phyloP scores from a whole-genome alignment of 2,888 invertebrate genomes.

The Allacma fusca region DNA sequence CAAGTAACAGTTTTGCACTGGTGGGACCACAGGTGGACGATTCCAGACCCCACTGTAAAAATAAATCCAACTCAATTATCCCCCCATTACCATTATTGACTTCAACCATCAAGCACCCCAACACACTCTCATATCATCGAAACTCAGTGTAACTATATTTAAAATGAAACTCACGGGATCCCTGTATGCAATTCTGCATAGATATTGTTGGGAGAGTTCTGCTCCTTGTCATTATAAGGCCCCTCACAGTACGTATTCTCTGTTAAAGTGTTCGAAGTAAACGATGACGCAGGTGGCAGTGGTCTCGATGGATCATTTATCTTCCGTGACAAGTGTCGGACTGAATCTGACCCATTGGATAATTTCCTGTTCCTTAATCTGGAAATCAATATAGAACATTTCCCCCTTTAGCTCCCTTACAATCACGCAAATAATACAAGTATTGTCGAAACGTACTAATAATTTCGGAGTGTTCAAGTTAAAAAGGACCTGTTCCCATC shows the following conservation, averaged over 20 bases:
- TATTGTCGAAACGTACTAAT: no score
- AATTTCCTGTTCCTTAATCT: conserved; percentile 51
- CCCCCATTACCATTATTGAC: no score
- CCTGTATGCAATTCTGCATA: conserved; percentile 54
- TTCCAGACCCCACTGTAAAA: conserved; percentile 41
- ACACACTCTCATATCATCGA: no score
- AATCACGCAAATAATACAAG: no score
- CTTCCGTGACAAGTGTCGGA: conserved; percentile 54
- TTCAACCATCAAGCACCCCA: no score
- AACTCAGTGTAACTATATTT: background rate
- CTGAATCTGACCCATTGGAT: conserved; percentile 44
- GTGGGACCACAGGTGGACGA: conserved; percentile 45
- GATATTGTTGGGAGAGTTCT: conserved; percentile 48
- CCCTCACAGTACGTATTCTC: conserved; percentile 58
- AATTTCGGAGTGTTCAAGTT: no score
- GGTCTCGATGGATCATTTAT: conserved; percentile 47
- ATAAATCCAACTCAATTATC: no score
- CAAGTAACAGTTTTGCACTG: conserved; percentile 51
- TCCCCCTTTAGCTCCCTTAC: no score
- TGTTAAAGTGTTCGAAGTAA: conserved; percentile 46
- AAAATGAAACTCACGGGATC: conserved; percentile 42
- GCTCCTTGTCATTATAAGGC: conserved; percentile 53
- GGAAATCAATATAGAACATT: no score
- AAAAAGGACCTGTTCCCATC: no score
- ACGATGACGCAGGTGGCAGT: conserved; percentile 43